A percentile compares a stretch with the other conserved stretches of the same genome.
Evolutionary conservation across 2,113 vertebrate genomes (phyloP).

Genomic region (Gallinago media): DNA sequence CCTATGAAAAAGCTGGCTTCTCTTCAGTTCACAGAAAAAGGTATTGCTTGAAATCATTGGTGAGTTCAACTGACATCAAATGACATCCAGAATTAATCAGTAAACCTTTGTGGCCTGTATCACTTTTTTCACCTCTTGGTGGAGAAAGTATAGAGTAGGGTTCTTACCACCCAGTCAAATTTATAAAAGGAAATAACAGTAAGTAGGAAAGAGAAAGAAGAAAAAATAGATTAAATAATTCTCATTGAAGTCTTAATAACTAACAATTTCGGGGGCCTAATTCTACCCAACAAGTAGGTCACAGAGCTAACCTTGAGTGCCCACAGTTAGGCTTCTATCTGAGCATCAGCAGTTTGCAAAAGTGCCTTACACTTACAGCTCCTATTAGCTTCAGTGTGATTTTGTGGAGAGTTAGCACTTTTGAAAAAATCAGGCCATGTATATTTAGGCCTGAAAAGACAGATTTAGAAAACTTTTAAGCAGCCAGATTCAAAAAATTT

Average conservation of each 20-base stretch:
- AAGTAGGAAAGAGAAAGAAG: neutral
- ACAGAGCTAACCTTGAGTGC: rapidly evolving
- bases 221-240: neutral
- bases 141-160: neutral
- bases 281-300: neutral
- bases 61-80: neutral
- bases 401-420: neutral
- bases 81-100: neutral
- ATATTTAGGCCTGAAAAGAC: constrained; percentile 21
- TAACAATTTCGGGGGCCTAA: neutral
- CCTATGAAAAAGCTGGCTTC: neutral
- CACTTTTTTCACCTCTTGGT: neutral
- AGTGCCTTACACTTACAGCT: neutral
- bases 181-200: neutral
- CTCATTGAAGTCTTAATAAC: neutral
- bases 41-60: neutral
- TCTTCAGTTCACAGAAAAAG: neutral
- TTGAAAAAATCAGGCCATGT: constrained; percentile 8
- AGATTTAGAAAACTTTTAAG: constrained; percentile 33
- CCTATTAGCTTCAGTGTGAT: neutral
- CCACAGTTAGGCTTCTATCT: neutral
- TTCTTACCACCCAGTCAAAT: neutral
- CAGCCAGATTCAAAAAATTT: neutral
- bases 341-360: neutral
- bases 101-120: neutral